These are phyloP conservation scores for Andrena dorsata DNA, from an alignment of 2,888 invertebrate species.

Conservation along the genomic window DNA sequence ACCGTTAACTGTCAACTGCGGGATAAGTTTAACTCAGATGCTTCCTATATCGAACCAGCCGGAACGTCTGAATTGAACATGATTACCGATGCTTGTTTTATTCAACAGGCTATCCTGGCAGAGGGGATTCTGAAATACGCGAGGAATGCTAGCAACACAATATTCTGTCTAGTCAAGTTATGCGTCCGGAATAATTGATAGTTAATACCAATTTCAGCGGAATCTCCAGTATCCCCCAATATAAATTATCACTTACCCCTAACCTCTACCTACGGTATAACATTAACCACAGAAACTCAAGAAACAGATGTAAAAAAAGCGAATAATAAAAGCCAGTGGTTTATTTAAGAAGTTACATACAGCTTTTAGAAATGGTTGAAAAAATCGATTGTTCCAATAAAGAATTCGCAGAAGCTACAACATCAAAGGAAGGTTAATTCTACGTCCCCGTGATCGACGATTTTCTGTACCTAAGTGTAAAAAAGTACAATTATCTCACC, in stretches of 20 bases:
- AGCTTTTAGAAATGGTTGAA: too few relatives aligned
- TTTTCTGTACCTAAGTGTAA: too few relatives aligned
- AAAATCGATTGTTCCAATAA: too few relatives aligned
- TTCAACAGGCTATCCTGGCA: background rate
- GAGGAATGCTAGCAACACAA: background rate
- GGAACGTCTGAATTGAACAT: background rate
- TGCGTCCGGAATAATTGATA: background rate
- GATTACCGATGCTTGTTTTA: slow-evolving; percentile 8
- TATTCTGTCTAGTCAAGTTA: background rate
- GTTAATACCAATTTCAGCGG: background rate
- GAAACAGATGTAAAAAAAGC: too few relatives aligned
- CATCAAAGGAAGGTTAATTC: too few relatives aligned
- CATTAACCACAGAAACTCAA: too few relatives aligned
- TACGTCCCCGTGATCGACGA: too few relatives aligned
- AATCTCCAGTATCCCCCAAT: background rate
- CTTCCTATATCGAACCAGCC: background rate
- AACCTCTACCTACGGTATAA: too few relatives aligned
- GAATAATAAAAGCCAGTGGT: too few relatives aligned
- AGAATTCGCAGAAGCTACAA: too few relatives aligned
- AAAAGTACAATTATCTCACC: too few relatives aligned
- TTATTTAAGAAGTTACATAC: too few relatives aligned
- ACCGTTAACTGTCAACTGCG: slow-evolving; percentile 38
- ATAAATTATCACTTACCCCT: background rate
- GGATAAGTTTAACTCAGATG: slow-evolving; percentile 19
- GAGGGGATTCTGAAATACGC: background rate